Conservation (phyloP, 2,888 invertebrate species). For the Sinohyriopsis cumingii region DNA sequence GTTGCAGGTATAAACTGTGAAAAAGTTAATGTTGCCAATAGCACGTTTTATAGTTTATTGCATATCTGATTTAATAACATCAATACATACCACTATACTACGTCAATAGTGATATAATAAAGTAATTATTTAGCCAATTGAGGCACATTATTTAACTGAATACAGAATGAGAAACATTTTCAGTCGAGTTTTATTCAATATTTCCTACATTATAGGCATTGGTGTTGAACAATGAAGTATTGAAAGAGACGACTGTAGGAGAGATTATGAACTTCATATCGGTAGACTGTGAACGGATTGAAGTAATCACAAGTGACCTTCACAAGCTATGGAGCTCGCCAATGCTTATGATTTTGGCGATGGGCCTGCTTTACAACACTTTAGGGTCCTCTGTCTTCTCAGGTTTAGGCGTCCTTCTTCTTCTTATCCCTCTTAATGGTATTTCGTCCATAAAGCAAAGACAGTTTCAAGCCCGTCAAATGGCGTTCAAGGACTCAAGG, state of each 20-base stretch:
- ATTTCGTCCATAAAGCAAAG: conserved; percentile 63
- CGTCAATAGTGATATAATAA: too few relatives aligned
- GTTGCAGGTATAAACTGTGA: too few relatives aligned
- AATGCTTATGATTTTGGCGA: conserved; percentile 86
- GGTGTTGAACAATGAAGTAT: conserved; percentile 67
- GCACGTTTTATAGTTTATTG: too few relatives aligned
- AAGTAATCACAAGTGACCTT: conserved; percentile 57
- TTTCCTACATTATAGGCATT: conserved; percentile 52
- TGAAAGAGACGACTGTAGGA: conserved; percentile 67
- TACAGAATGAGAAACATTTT: too few relatives aligned
- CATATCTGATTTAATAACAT: too few relatives aligned
- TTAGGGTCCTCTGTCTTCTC: conserved; percentile 87
- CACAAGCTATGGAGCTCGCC: conserved; percentile 75
- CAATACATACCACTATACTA: too few relatives aligned
- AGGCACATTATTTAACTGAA: too few relatives aligned
- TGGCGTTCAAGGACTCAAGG: conserved; percentile 63
- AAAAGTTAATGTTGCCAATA: too few relatives aligned
- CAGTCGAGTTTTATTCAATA: too few relatives aligned
- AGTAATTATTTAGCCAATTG: too few relatives aligned
- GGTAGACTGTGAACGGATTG: conserved; percentile 70
- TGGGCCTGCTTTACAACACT: conserved; percentile 76
- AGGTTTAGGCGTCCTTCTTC: conserved; percentile 90
- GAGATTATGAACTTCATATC: conserved; percentile 72
- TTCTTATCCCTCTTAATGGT: conserved; percentile 80
- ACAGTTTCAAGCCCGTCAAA: conserved; percentile 61